These are phyloP conservation scores for Ooceraea biroi DNA, from an alignment of 1,140 invertebrate genomes.

Conservation along the genomic window DNA sequence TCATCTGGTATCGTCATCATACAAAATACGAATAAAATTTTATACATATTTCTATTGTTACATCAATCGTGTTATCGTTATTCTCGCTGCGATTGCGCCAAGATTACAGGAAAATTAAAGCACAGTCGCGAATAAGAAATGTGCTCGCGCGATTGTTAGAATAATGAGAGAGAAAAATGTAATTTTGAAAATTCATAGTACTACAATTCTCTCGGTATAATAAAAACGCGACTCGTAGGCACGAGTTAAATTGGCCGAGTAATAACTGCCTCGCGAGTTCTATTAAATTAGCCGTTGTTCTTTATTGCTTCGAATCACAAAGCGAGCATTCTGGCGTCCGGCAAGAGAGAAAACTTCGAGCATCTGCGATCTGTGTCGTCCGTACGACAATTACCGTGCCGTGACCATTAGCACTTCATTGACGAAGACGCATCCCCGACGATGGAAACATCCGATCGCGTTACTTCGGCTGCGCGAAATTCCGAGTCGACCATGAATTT, in stretches of 20 bases:
- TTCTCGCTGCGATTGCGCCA: no score
- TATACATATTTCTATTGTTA: neutral
- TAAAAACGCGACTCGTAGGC: conserved; percentile 5
- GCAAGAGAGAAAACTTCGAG: neutral
- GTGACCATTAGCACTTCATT: conserved; percentile 14
- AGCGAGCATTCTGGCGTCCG: conserved; percentile 9
- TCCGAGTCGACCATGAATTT: conserved; percentile 63
- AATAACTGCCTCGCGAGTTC: conserved; percentile 19
- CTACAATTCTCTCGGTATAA: neutral
- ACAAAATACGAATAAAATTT: no score
- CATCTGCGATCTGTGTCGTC: neutral
- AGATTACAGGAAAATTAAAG: no score
- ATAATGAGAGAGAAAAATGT: neutral
- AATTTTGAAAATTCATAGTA: neutral
- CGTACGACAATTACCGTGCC: conserved; percentile 21
- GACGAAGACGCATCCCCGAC: neutral
- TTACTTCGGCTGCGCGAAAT: conserved; percentile 10
- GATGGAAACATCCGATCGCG: conserved; percentile 39
- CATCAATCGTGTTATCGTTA: no score
- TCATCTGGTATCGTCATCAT: neutral
- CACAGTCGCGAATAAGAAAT: no score
- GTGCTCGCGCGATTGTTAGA: no score
- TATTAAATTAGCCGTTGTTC: conserved; percentile 52
- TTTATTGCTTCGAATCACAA: conserved; percentile 36
- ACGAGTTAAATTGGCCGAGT: neutral